phyloP scores from a whole-genome alignment of 2,113 vertebrate genomes.

The Piprites chloris region DNA sequence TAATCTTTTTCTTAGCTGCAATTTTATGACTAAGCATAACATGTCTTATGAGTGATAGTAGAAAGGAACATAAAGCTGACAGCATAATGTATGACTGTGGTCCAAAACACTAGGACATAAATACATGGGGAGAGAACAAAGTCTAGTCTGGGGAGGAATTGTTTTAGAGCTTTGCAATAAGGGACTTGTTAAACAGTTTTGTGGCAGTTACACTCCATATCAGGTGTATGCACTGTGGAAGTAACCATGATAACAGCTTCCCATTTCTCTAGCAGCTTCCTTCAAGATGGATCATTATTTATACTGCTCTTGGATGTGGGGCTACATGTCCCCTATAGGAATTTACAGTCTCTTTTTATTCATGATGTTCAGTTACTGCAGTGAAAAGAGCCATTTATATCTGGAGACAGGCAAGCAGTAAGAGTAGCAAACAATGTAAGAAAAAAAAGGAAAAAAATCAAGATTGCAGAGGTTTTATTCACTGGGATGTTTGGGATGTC shows the following conservation, averaged over 20 bases:
- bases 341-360: constrained; percentile 31
- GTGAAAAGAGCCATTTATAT: neutral
- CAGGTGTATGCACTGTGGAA: neutral
- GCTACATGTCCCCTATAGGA: neutral
- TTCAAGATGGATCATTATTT: constrained; percentile 8
- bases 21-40: constrained; percentile 45
- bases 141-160: neutral
- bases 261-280: neutral
- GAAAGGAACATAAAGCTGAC: constrained; percentile 8
- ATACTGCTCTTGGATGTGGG: neutral
- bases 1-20: constrained; percentile 14
- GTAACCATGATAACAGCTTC: neutral
- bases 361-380: neutral
- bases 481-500: neutral
- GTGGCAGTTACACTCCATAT: neutral
- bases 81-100: neutral
- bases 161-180: neutral
- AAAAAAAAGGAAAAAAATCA: neutral
- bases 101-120: constrained; percentile 4
- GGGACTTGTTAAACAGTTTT: neutral
- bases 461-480: neutral
- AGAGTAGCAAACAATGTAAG: neutral
- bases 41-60: neutral
- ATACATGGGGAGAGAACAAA: neutral
- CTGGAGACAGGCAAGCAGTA: neutral